Evolutionary conservation across 2,113 vertebrate genomes (phyloP).

Genomic region (Morone chrysops): DNA sequence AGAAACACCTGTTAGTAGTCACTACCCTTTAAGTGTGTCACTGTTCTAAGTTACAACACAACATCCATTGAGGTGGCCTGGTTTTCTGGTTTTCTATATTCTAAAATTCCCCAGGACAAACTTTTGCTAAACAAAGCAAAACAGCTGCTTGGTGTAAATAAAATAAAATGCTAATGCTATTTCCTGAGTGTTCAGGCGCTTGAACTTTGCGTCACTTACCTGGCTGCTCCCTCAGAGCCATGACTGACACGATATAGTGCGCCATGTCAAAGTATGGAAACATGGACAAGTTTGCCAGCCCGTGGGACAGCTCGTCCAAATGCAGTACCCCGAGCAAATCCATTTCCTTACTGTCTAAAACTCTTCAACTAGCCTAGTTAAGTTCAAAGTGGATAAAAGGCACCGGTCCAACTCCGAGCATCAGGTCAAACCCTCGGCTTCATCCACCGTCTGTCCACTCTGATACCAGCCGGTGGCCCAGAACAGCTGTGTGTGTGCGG

Average conservation of each 20-base stretch:
- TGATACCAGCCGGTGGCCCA: constrained; percentile 7
- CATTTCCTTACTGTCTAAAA: constrained; percentile 57
- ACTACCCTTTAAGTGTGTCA: not conserved
- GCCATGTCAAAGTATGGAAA: constrained; percentile 96
- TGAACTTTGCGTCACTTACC: constrained; percentile 83
- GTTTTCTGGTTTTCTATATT: not conserved
- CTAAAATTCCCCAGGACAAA: not conserved
- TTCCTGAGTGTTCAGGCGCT: too few species aligned
- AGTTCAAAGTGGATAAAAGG: constrained; percentile 20
- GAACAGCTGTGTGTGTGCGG: constrained; percentile 28
- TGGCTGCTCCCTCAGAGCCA: constrained; percentile 90
- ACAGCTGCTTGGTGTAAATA: too few species aligned
- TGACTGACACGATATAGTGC: constrained; percentile 91
- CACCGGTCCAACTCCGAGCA: constrained; percentile 66
- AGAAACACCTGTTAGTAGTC: not conserved
- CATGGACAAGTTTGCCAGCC: constrained; percentile 89
- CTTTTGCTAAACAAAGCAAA: not conserved
- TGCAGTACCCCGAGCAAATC: constrained; percentile 69
- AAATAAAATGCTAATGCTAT: too few species aligned
- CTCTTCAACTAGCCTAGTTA: not conserved
- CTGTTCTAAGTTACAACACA: not conserved
- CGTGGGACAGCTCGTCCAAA: constrained; percentile 84
- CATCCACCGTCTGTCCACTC: constrained; percentile 30
- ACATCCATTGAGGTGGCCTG: not conserved
- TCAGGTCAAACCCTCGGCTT: constrained; percentile 49